phyloP scores from a whole-genome alignment of 2,113 vertebrate species.

The Aleadryas rufinucha region DNA sequence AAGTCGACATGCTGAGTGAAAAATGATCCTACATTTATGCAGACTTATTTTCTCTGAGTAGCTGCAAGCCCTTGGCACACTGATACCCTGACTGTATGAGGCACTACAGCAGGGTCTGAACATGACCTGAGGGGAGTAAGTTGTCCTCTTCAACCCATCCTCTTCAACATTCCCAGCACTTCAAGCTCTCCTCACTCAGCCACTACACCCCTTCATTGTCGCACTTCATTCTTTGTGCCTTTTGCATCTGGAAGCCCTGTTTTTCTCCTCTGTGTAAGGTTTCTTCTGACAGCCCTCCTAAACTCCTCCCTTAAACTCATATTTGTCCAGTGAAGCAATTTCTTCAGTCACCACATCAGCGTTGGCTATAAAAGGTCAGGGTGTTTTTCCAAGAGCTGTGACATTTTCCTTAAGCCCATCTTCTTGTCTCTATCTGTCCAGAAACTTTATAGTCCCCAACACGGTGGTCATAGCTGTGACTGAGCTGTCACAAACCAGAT shows the following conservation, averaged over 20 bases:
- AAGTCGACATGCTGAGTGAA: background rate
- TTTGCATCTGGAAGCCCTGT: background rate
- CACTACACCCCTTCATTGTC: background rate
- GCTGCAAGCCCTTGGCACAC: background rate
- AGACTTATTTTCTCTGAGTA: background rate
- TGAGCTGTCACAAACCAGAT: background rate
- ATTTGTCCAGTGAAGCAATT: slow-evolving; percentile 9
- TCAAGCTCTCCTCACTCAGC: background rate
- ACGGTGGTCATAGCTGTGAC: accelerated
- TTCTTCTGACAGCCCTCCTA: background rate
- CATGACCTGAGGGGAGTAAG: background rate
- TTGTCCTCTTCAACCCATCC: background rate
- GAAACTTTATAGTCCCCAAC: background rate
- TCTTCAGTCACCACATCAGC: background rate
- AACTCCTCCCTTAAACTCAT: background rate
- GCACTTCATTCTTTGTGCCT: background rate
- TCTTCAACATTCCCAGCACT: background rate
- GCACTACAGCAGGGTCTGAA: background rate
- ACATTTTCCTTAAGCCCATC: background rate
- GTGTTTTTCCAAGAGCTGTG: background rate
- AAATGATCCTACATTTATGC: slow-evolving; percentile 25
- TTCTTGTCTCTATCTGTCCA: background rate
- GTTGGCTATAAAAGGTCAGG: background rate
- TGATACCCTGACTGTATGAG: background rate
- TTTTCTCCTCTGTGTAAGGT: background rate